Conservation (phyloP, 2,113 vertebrate genomes). For the Phylloscopus whistleri region DNA sequence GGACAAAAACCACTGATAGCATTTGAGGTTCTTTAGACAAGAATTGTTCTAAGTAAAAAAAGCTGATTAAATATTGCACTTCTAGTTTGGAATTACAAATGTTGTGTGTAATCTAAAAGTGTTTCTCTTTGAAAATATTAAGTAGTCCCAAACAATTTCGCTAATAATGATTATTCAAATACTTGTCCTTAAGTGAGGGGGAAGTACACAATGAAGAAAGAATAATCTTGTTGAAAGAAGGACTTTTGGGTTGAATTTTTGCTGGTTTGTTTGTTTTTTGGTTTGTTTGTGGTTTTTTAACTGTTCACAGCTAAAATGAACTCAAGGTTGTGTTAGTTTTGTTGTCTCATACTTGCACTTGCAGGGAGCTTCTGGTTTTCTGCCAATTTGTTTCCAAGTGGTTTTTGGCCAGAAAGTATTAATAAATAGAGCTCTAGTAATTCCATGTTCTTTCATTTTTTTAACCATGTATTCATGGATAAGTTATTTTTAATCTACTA, state of each 20-base stretch:
- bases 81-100: background rate
- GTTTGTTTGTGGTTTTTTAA: background rate
- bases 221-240: background rate
- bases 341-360: background rate
- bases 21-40: background rate
- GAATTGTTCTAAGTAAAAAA: background rate
- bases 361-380: constrained; percentile 29
- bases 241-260: background rate
- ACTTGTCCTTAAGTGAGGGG: background rate
- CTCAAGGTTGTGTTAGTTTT: constrained; percentile 2
- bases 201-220: background rate
- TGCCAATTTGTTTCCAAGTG: constrained; percentile 58
- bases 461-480: background rate
- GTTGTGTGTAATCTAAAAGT: background rate
- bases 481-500: constrained; percentile 62
- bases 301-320: background rate
- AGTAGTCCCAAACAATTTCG: background rate
- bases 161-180: background rate
- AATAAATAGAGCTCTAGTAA: constrained; percentile 34
- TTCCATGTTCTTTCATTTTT: background rate
- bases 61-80: background rate
- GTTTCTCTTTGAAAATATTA: constrained; percentile 14
- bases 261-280: background rate
- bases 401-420: constrained; percentile 51
- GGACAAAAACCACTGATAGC: background rate